These are phyloP conservation scores for Empidonax traillii DNA, from an alignment of 2,113 vertebrate species.

Conservation along the genomic window DNA sequence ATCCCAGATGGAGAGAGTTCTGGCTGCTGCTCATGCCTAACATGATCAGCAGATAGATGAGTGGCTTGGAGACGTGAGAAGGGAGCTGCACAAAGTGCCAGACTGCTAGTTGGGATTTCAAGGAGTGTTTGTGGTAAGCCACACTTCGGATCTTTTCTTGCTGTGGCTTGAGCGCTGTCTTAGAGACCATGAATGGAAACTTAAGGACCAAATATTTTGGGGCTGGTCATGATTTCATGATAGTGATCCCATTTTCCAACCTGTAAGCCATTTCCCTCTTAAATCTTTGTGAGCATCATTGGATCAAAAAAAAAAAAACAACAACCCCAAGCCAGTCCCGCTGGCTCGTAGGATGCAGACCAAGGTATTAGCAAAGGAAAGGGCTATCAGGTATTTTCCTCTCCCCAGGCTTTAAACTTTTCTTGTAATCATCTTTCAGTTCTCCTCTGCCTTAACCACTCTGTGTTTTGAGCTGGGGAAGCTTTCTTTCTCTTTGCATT, in stretches of 20 bases:
- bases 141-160: constrained; percentile 8
- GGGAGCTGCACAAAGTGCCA: constrained; percentile 11
- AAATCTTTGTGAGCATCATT: background rate
- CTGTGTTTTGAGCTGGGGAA: background rate
- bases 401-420: background rate
- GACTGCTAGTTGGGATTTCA: constrained; percentile 44
- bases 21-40: constrained; percentile 36
- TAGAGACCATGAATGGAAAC: constrained; percentile 61
- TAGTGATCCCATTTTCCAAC: constrained; percentile 33
- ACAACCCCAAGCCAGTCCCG: background rate
- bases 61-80: constrained; percentile 43
- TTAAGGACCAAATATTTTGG: constrained; percentile 47
- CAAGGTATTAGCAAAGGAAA: background rate
- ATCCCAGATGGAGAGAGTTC: constrained; percentile 40
- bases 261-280: constrained; percentile 14
- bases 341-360: background rate
- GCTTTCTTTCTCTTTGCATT: background rate
- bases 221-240: constrained; percentile 19
- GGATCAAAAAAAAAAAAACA: background rate
- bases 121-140: constrained; percentile 56
- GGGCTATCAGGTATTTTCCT: background rate
- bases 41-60: constrained; percentile 57
- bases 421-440: background rate
- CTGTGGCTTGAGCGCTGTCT: background rate
- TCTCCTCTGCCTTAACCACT: background rate